Evolutionary conservation across 2,113 vertebrate species (phyloP).

Genomic region (Cyphomyrus plagiostoma): DNA sequence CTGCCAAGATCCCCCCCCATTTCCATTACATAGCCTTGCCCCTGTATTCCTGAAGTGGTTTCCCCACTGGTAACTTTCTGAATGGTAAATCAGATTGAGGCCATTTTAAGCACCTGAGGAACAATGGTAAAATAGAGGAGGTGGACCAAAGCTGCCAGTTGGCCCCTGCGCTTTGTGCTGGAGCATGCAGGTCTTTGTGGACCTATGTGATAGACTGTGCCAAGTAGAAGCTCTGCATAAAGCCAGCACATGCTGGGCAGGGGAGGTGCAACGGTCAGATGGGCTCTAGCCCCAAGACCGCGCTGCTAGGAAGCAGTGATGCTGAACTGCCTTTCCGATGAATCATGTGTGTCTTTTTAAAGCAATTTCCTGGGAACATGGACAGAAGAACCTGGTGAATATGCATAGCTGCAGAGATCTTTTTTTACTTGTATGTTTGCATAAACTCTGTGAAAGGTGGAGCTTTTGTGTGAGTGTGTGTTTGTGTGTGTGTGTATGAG

Average conservation of each 20-base stretch:
- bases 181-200: neutral
- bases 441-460: neutral
- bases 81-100: neutral
- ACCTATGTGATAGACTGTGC: neutral
- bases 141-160: neutral
- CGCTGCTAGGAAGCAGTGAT: neutral
- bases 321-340: constrained; percentile 1
- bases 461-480: neutral
- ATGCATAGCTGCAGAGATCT: neutral
- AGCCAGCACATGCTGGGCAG: neutral
- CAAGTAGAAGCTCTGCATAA: neutral
- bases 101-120: neutral
- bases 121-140: neutral
- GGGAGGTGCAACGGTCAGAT: neutral
- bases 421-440: neutral
- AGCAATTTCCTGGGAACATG: neutral
- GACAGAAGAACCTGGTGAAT: neutral
- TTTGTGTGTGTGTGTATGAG: neutral
- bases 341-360: neutral
- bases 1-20: neutral
- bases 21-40: neutral
- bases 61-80: neutral
- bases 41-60: neutral
- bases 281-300: neutral
- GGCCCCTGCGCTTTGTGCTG: neutral